Conservation (phyloP, 2,888 invertebrate species). For the Oscheius sp. region DNA sequence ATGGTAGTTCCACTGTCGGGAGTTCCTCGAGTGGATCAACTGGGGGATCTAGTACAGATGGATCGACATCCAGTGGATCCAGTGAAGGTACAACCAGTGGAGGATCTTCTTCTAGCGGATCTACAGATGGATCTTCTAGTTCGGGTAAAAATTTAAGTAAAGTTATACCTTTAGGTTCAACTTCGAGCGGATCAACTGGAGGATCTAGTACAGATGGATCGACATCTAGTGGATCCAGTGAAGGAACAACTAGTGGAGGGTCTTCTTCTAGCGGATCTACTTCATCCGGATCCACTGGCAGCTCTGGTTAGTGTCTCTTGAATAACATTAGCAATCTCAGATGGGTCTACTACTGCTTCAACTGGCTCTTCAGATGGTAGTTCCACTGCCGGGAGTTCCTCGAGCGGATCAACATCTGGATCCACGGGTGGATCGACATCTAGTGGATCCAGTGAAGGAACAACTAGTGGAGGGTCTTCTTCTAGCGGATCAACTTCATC, state of each 20-base stretch:
- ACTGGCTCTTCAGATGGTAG: neutral
- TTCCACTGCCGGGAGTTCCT: neutral
- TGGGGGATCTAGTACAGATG: neutral
- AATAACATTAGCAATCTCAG: neutral
- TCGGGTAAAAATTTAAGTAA: no score
- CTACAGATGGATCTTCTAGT: neutral
- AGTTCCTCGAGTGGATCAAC: neutral
- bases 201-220: neutral
- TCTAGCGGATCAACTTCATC: neutral
- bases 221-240: neutral
- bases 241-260: neutral
- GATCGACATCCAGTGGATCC: neutral
- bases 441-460: neutral
- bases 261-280: neutral
- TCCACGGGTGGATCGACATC: neutral
- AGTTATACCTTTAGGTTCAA: no score
- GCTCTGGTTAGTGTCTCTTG: neutral
- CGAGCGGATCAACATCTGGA: neutral
- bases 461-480: no score
- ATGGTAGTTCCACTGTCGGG: neutral
- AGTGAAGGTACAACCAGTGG: neutral
- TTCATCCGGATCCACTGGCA: neutral
- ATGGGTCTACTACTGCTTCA: neutral
- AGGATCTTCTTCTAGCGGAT: neutral
- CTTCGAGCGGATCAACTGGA: neutral